Percentiles rank a stretch among this genome's conserved stretches.
Evolutionary conservation across 2,888 invertebrate species (phyloP).

Genomic region (Dichetophora obliterata): DNA sequence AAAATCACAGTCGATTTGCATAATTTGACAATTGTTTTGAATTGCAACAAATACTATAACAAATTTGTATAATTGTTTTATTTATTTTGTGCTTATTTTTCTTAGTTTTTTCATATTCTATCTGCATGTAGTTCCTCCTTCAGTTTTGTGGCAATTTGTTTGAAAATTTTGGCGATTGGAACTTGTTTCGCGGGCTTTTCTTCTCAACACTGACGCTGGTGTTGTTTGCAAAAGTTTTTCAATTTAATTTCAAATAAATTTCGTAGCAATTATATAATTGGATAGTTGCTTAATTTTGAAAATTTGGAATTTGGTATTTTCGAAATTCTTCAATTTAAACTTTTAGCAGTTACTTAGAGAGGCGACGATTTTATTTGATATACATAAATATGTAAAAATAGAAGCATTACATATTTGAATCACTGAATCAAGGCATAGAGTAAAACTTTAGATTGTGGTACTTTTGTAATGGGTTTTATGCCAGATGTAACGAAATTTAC

Average conservation of each 20-base stretch:
- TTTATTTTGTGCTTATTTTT: background rate
- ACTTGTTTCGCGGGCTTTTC: background rate
- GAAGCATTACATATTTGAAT: no score
- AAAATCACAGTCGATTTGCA: constrained; percentile 58
- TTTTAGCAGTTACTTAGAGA: background rate
- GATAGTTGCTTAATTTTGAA: background rate
- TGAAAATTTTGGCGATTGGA: background rate
- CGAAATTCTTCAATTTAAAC: background rate
- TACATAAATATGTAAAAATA: background rate
- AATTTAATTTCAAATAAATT: constrained; percentile 10
- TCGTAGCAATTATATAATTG: constrained; percentile 1
- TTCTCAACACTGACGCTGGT: background rate
- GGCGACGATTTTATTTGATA: no score
- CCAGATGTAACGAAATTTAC: no score
- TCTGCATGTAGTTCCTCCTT: background rate
- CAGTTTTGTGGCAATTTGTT: background rate
- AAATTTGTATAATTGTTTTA: constrained; percentile 25
- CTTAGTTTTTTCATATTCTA: background rate
- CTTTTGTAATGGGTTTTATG: no score
- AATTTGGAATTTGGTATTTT: background rate
- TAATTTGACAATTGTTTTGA: constrained; percentile 67
- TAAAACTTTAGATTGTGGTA: no score
- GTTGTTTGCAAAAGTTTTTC: constrained; percentile 4
- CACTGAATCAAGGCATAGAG: no score
- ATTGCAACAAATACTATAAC: constrained; percentile 56